Evolutionary conservation across 2,888 invertebrate species (phyloP), one percentile per base, ranked within the genome.

Genomic region (Cephus runcator): DNA sequence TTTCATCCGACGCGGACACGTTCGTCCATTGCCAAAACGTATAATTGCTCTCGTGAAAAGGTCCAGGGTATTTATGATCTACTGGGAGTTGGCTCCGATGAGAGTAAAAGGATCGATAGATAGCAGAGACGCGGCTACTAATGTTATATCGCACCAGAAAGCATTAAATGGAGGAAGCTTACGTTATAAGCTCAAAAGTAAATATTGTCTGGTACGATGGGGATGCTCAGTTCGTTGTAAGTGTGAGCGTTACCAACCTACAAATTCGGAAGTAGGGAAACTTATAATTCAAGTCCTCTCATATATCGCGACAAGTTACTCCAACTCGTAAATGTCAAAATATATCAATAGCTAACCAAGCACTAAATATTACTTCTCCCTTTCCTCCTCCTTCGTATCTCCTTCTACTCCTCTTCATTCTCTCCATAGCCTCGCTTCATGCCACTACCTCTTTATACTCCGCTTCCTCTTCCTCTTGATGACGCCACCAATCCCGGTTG

Each of bases 321-420:
- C 83, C 80, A 81, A 87, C 88, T 88, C 88, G 90, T 90, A 90
- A 90, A 90, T 80, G 88, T 89, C 88, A 85, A 87, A 88, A 89
- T 90, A 88, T 88, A 90, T 90, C 89, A 89, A 89, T 89, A 88
- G 87, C 83, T 78, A 83, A 79, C 80, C 80, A 79, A 81, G 84
- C 83, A 83, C 82, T 85, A 86, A 86, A 87, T 87, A 89, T 85
- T 83, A 81, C 77, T 79, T 76, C 76, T 76, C 76, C 69, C 40
- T 40, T 40, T 36, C 75, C 23, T 69, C 56, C 76, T 11, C 33
- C 73, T 77, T 76, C 75, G 40, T n/a, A 35, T 73, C 74, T 76
- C 33, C 73, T 31, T 56, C 30, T 34, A 9, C 76, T 12, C 23
- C 30, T 40, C 73, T 35, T 77, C 35, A 11, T 15, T n/a, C 75